phyloP scores from a whole-genome alignment of 2,888 invertebrate genomes.

The Rotaria magnacalcarata region DNA sequence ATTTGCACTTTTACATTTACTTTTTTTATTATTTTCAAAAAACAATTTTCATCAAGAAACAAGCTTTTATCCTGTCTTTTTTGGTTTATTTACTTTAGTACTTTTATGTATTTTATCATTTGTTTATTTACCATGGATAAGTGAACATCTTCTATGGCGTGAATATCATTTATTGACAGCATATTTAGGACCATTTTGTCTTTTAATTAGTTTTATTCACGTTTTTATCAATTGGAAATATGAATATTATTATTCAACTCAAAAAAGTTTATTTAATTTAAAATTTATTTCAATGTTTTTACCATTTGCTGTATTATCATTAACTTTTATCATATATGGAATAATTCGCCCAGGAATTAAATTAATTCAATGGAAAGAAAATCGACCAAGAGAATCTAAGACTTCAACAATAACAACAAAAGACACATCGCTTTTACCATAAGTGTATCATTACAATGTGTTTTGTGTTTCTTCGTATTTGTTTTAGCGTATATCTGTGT shows the following conservation, averaged over 20 bases:
- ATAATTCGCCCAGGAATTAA: not conserved
- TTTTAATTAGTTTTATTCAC: constrained; percentile 21
- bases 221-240: constrained; percentile 6
- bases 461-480: not conserved
- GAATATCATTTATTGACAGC: not conserved
- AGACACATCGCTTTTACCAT: not conserved
- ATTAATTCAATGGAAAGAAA: not conserved
- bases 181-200: not conserved
- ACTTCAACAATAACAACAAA: not conserved
- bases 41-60: not conserved
- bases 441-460: not conserved
- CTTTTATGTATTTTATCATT: not conserved
- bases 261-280: not conserved
- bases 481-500: not conserved
- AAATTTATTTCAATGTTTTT: not conserved
- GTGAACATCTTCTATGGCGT: not conserved
- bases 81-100: constrained; percentile 8
- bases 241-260: not conserved
- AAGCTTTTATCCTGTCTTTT: not conserved
- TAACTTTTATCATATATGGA: not conserved
- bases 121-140: constrained; percentile 35
- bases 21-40: not conserved
- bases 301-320: not conserved
- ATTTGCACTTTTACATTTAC: constrained; percentile 12
- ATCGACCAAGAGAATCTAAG: not conserved